Evolutionary conservation across 2,888 invertebrate species (phyloP), one percentile per base, ranked within the genome.

Genomic region (Acronicta leporina): DNA sequence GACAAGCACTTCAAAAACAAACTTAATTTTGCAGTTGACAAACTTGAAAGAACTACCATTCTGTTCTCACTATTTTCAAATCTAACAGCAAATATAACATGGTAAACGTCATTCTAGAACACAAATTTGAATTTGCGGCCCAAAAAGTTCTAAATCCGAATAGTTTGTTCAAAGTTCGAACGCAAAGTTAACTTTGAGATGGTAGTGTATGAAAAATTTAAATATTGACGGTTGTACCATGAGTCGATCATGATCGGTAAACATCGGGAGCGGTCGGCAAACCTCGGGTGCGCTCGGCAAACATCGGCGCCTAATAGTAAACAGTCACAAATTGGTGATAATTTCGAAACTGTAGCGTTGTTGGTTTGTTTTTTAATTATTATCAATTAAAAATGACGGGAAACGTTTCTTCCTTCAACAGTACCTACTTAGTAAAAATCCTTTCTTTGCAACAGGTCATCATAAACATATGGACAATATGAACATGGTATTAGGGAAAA

Each of bases 201-300:
- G 7, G 16, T 58, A n/a, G 48, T 58, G 63, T 63, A 76, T 75
- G 77, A 68, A 77, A 77, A 61, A 47, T 48, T 65, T 72, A 68
- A 82, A 82, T 77, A 81, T 77, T 73, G 46, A 41, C 59, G 30
- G 30, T 56, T 33, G 68, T 78, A 63, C 58, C 58, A 74, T 77
- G 79, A 72, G 76, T 80, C 83, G 80, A 84, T 80, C 81, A 77
- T 83, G 84, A 77, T 81, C 78, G 78, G 63, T 40, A 81, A 77
- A 81, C 77, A 74, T 78, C 78, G 81, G 70, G 41, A 47, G 55
- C 50, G 61, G 50, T 75, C 70, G 69, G 69, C 25, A 69, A 61
- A 77, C 75, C 57, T 69, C 80, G 70, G 63, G 60, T 52, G 63
- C 68, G 50, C 55, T 64, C 67, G 67, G 66, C 35, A 63, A 59